A percentile compares a stretch with the other conserved stretches of the same genome.
Conservation (phyloP, 2,888 invertebrate genomes). For the Noctua comes region DNA sequence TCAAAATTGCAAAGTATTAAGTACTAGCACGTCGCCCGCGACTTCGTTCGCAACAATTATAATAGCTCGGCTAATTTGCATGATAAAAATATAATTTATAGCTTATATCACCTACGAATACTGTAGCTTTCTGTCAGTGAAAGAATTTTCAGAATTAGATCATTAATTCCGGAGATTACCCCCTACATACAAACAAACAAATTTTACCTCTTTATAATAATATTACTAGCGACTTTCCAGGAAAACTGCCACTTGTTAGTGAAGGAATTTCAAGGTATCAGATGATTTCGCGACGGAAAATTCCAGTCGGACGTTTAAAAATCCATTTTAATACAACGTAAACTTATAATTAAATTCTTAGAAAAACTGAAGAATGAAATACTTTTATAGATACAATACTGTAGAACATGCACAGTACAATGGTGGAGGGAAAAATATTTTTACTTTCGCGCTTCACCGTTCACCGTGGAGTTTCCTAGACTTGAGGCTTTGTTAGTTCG, state of each 20-base stretch:
- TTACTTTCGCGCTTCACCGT: constrained; percentile 37
- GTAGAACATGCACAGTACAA: constrained; percentile 44
- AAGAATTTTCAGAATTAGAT: too few species aligned
- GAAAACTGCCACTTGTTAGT: not conserved
- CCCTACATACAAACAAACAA: too few species aligned
- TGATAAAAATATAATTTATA: too few species aligned
- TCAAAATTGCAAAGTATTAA: too few species aligned
- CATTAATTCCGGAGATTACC: too few species aligned
- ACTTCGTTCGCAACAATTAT: too few species aligned
- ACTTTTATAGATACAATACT: constrained; percentile 23
- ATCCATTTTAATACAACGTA: constrained; percentile 4
- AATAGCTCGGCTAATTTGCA: too few species aligned
- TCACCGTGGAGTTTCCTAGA: constrained; percentile 51
- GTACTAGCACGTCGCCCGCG: too few species aligned
- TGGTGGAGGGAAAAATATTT: constrained; percentile 41
- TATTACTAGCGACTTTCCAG: too few species aligned
- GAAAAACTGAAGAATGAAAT: constrained; percentile 12
- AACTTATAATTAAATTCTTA: constrained; percentile 32
- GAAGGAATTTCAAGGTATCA: not conserved
- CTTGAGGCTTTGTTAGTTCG: constrained; percentile 60
- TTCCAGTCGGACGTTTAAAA: constrained; percentile 2
- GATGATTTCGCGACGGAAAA: constrained; percentile 4
- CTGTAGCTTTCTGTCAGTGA: too few species aligned
- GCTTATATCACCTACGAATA: too few species aligned
- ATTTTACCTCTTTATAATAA: too few species aligned